A percentile compares a stretch with the other conserved stretches of the same genome.
phyloP scores from a whole-genome alignment of 2,797 vertebrate genomes.

The Coregonus sp. region DNA sequence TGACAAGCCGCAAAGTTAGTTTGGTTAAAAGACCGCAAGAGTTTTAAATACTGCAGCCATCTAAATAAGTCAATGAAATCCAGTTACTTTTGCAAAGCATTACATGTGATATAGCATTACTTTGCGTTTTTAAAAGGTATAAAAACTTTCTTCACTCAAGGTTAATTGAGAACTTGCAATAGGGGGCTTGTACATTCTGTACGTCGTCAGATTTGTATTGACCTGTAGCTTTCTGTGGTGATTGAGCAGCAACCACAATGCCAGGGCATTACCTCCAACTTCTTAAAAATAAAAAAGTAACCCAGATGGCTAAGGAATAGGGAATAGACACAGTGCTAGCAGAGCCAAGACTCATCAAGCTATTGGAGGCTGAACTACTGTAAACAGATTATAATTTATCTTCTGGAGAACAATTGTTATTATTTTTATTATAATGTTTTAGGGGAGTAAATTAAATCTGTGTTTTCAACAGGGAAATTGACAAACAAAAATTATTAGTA shows the following conservation, averaged over 20 bases:
- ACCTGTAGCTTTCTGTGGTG: not conserved
- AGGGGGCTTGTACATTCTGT: not conserved
- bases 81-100: not conserved
- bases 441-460: slow-evolving; percentile 28
- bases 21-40: not conserved
- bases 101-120: not conserved
- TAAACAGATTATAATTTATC: slow-evolving; percentile 14
- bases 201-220: slow-evolving; percentile 1
- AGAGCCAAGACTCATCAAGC: not conserved
- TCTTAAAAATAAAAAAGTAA: not conserved
- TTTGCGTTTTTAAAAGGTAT: slow-evolving; percentile 19
- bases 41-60: not conserved
- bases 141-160: slow-evolving; percentile 8
- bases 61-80: not conserved
- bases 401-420: not conserved
- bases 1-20: no score
- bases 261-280: not conserved
- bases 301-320: not conserved
- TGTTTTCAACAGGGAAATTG: slow-evolving; percentile 31
- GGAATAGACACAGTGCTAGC: no score
- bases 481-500: slow-evolving; percentile 30
- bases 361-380: slow-evolving; percentile 14
- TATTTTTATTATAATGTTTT: slow-evolving; percentile 14
- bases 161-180: not conserved
- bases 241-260: not conserved